Conservation (phyloP, 1,140 invertebrate genomes). For the Heliconius hermathena region DNA sequence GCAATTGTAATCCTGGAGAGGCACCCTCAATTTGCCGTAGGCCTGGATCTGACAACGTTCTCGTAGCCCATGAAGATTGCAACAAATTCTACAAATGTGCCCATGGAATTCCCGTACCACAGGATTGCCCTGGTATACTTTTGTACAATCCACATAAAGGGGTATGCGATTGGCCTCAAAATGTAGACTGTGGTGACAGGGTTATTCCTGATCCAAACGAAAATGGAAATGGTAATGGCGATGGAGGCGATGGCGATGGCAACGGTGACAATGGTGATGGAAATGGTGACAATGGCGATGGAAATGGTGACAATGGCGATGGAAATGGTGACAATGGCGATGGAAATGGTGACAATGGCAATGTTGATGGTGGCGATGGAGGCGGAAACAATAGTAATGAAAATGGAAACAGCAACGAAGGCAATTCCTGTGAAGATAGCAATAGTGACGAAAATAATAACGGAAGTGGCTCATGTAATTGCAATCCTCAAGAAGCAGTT, state of each 20-base stretch:
- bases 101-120: constrained; percentile 43
- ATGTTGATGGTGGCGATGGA: constrained; percentile 58
- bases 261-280: constrained; percentile 20
- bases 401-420: not conserved
- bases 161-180: constrained; percentile 83
- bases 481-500: constrained; percentile 44
- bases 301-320: too few relatives aligned
- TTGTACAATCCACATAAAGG: constrained; percentile 82
- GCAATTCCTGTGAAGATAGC: not conserved
- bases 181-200: constrained; percentile 72
- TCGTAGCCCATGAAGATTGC: constrained; percentile 48
- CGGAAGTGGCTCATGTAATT: constrained; percentile 32
- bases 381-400: constrained; percentile 13
- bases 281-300: constrained; percentile 1
- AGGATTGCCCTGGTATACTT: constrained; percentile 70
- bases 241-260: constrained; percentile 9
- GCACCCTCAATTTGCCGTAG: constrained; percentile 28
- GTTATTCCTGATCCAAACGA: constrained; percentile 31
- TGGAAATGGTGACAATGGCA: constrained; percentile 79
- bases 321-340: not conserved
- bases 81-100: constrained; percentile 54
- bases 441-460: constrained; percentile 20
- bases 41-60: not conserved
- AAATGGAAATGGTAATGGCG: constrained; percentile 9
- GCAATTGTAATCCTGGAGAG: constrained; percentile 47